phyloP scores from a whole-genome alignment of 2,797 vertebrate genomes.

The Cossypha niveicapilla region DNA sequence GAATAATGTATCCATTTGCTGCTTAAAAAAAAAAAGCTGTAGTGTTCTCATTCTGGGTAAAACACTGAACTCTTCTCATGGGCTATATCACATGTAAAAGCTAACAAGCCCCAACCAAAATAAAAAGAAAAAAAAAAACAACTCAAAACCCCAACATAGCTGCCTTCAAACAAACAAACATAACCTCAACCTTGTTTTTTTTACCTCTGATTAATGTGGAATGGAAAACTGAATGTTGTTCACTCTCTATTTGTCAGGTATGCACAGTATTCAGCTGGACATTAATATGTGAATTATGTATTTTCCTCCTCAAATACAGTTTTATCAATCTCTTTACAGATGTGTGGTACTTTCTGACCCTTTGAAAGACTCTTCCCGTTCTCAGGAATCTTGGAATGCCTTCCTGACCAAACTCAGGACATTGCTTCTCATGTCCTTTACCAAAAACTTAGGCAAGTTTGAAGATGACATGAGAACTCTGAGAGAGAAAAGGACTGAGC shows the following conservation, averaged over 20 bases:
- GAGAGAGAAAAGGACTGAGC: conserved; percentile 95
- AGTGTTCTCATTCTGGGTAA: neutral
- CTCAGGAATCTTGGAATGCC: conserved; percentile 97
- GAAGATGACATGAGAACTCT: conserved; percentile 98
- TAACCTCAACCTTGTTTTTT: neutral
- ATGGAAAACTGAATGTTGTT: neutral
- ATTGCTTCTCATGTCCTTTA: conserved; percentile 97
- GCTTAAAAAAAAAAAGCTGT: neutral
- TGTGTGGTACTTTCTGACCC: conserved; percentile 95
- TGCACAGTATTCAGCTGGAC: neutral
- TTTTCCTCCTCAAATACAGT: neutral
- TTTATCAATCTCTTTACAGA: conserved; percentile 70
- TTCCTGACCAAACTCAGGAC: conserved; percentile 95
- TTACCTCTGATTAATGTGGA: neutral
- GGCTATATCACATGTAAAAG: neutral
- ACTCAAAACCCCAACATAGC: neutral
- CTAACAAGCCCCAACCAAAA: neutral
- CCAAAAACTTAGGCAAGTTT: conserved; percentile 95
- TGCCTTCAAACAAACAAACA: neutral
- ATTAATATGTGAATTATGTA: neutral
- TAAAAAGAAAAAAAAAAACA: neutral
- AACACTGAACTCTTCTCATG: neutral
- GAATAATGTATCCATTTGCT: neutral
- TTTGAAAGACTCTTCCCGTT: conserved; percentile 94
- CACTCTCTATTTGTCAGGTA: neutral